Evolutionary conservation across 2,113 vertebrate genomes (phyloP).

Genomic region (Terrapene triunguis): DNA sequence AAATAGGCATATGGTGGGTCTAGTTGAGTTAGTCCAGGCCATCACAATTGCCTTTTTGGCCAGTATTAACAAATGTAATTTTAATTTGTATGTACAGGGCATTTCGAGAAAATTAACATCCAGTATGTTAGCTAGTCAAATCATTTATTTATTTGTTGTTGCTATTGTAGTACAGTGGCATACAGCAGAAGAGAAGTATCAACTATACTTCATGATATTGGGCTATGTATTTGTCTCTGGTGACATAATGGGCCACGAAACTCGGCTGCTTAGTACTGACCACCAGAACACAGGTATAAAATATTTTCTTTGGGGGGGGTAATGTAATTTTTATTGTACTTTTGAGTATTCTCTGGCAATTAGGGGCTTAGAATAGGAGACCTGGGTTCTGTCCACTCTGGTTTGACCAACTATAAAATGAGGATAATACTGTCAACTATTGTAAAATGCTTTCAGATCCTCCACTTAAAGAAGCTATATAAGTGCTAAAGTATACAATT

Average conservation of each 20-base stretch:
- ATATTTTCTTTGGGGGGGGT: neutral
- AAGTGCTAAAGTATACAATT: constrained; percentile 44
- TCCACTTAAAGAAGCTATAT: constrained; percentile 41
- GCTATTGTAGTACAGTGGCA: neutral
- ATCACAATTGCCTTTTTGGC: neutral
- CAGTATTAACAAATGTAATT: neutral
- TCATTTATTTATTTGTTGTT: neutral
- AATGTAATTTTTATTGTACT: neutral
- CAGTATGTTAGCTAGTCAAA: neutral
- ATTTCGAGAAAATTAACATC: neutral
- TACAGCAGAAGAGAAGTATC: neutral
- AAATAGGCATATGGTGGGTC: neutral
- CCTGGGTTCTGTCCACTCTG: neutral
- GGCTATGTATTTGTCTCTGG: neutral
- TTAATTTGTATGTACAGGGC: neutral
- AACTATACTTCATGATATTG: constrained; percentile 11
- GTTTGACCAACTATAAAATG: neutral
- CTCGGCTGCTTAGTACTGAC: neutral
- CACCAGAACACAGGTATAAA: neutral
- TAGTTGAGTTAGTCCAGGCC: constrained; percentile 54
- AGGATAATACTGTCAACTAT: neutral
- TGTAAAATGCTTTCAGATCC: constrained; percentile 20
- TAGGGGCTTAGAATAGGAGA: neutral
- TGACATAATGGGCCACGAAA: neutral
- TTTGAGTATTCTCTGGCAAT: constrained; percentile 18